These are phyloP conservation scores for Heteronetta atricapilla DNA, from an alignment of 2,113 vertebrate genomes.

Conservation along the genomic window DNA sequence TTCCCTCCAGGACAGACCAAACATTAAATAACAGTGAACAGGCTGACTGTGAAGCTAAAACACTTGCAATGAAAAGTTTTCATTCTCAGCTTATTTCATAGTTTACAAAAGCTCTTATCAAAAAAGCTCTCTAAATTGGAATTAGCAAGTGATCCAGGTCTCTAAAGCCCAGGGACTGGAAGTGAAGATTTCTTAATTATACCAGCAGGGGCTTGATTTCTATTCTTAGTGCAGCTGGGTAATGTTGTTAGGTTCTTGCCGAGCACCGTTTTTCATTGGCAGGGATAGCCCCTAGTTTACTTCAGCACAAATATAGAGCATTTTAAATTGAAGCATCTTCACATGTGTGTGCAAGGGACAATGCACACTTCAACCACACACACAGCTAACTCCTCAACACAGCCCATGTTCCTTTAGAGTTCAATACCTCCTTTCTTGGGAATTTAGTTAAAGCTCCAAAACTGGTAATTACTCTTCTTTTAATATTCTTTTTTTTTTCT, in stretches of 20 bases:
- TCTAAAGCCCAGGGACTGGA: constrained; percentile 71
- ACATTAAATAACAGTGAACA: constrained; percentile 52
- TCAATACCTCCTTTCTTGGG: neutral
- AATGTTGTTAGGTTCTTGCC: constrained; percentile 50
- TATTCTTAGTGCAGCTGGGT: constrained; percentile 70
- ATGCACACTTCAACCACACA: neutral
- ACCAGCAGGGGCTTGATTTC: constrained; percentile 74
- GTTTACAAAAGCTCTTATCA: constrained; percentile 74
- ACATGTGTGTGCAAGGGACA: accelerated
- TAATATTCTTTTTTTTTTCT: neutral
- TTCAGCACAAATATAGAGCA: neutral
- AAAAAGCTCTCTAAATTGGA: constrained; percentile 75
- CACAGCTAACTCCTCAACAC: neutral
- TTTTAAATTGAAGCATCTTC: neutral
- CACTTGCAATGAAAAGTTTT: constrained; percentile 53
- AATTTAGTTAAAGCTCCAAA: neutral
- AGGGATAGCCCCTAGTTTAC: constrained; percentile 4
- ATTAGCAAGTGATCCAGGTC: constrained; percentile 75
- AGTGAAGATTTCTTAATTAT: constrained; percentile 78
- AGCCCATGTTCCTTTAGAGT: neutral
- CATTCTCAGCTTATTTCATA: constrained; percentile 56
- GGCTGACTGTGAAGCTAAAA: constrained; percentile 4
- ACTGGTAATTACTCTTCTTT: neutral
- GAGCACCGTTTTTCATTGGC: constrained; percentile 7
- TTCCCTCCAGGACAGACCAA: constrained; percentile 62